Evolutionary conservation across 2,888 invertebrate genomes (phyloP).

Genomic region (Ophion obscuratus): DNA sequence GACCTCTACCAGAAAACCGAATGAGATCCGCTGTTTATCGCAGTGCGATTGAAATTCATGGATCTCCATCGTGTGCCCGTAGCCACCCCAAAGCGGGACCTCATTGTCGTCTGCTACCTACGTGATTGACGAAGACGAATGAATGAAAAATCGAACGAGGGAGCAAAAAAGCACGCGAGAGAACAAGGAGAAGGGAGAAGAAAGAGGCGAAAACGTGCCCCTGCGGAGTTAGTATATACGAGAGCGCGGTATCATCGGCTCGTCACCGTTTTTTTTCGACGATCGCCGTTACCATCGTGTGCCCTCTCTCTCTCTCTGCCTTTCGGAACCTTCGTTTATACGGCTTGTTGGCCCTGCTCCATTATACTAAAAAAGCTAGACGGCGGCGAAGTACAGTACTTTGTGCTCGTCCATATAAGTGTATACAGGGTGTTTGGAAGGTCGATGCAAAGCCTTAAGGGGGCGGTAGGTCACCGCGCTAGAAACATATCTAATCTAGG

Average conservation of each 20-base stretch:
- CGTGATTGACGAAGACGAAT: constrained; percentile 51
- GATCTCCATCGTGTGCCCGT: neutral
- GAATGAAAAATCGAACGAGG: constrained; percentile 19
- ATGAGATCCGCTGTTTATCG: neutral
- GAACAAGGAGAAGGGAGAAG: constrained; percentile 25
- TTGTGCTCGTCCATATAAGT: constrained; percentile 30
- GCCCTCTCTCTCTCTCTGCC: constrained; percentile 53
- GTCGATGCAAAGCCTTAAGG: too few species aligned
- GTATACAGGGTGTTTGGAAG: neutral
- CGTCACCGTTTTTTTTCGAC: constrained; percentile 31
- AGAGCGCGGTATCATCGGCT: constrained; percentile 46
- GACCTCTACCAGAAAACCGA: neutral
- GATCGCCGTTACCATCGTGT: constrained; percentile 52
- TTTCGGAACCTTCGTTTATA: constrained; percentile 40
- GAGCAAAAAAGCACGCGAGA: constrained; percentile 2
- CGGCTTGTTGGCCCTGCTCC: constrained; percentile 15
- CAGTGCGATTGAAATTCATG: neutral
- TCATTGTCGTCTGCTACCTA: constrained; percentile 20
- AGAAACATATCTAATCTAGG: too few species aligned
- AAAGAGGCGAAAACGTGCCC: constrained; percentile 29
- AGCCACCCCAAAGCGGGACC: neutral
- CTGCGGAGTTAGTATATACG: constrained; percentile 36
- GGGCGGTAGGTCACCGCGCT: too few species aligned
- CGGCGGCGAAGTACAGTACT: constrained; percentile 54
- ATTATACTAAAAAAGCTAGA: constrained; percentile 44